Evolutionary conservation across 2,797 vertebrate genomes (phyloP).

Genomic region (Intellagama lesueurii): DNA sequence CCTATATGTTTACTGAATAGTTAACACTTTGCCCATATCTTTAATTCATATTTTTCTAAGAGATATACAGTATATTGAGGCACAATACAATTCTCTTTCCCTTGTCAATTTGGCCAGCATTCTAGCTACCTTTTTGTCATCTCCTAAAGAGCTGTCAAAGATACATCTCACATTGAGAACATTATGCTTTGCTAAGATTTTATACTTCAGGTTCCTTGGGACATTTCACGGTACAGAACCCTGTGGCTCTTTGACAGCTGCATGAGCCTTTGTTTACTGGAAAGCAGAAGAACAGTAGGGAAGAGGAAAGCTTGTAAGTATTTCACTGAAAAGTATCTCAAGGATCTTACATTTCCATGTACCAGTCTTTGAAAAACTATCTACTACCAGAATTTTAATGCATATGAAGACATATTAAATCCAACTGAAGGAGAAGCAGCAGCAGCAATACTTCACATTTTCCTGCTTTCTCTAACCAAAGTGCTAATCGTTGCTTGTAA

Average conservation of each 20-base stretch:
- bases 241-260: not conserved
- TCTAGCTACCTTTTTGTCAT: not conserved
- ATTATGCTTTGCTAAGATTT: not conserved
- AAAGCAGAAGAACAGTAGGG: not conserved
- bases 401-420: constrained; percentile 11
- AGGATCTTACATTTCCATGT: constrained; percentile 13
- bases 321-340: not conserved
- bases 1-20: not conserved
- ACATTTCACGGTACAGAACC: not conserved
- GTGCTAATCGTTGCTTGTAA: not conserved
- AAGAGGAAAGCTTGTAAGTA: not conserved
- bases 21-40: not conserved
- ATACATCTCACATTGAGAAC: not conserved
- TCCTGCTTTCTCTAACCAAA: not conserved
- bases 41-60: not conserved
- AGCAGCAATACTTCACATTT: not conserved
- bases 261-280: not conserved
- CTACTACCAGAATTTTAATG: constrained; percentile 22
- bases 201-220: not conserved
- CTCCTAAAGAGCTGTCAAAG: not conserved
- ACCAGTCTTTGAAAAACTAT: not conserved
- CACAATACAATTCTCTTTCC: not conserved
- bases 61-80: not conserved
- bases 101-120: not conserved
- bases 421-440: constrained; percentile 41